Evolutionary conservation across 1,140 invertebrate species (phyloP), one percentile per base, ranked within the genome.

Genomic region (Micrasema longulum): DNA sequence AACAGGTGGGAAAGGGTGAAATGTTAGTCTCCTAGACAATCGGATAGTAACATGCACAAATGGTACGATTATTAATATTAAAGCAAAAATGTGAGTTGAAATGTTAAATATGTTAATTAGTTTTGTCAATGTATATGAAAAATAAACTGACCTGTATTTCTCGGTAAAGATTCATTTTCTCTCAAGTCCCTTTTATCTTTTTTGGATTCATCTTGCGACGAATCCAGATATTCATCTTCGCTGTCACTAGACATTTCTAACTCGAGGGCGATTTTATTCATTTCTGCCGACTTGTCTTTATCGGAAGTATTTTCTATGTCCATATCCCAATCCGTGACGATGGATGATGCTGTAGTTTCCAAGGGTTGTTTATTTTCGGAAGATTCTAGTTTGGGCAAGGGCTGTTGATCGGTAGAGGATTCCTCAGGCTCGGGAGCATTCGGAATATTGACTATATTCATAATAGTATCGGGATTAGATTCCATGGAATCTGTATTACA

Each of bases 301-400:
- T 82, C 81, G n/a, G 84, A 79, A 5, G 83, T 84, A 12, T 86
- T 83, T 57, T 87, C 87, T 18, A 88, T 75, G 73, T 87, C 86
- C 81, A 87, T 86, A 71, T 88, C 87, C 87, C 87, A 88, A 69
- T 88, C 86, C 6, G 86, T 85, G 31, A 84, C 82, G 74, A 83
- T 84, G 36, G 83, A 80, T 1, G 80, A 77, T 65, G 81, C 80
- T 0, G 60, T 76, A 0, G 52, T 76, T 18, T 47, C 31, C 36
- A 62, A 22, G 5, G 55, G 14, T 57, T 53, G 14, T 14, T 70
- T 71, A 10, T 6, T 41, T 0, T 41, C 60, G 1, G 36, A n/a
- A 9, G 31, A 50, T 1, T 47, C n/a, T 23, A 55, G 23, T n/a
- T 50, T 55, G 1, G 48, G 50, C 36, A 63, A 62, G 20, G 60